Percentiles rank a stretch among this genome's conserved stretches.
Evolutionary conservation across 2,113 vertebrate genomes (phyloP).

Genomic region (Chloropsis hardwickii): DNA sequence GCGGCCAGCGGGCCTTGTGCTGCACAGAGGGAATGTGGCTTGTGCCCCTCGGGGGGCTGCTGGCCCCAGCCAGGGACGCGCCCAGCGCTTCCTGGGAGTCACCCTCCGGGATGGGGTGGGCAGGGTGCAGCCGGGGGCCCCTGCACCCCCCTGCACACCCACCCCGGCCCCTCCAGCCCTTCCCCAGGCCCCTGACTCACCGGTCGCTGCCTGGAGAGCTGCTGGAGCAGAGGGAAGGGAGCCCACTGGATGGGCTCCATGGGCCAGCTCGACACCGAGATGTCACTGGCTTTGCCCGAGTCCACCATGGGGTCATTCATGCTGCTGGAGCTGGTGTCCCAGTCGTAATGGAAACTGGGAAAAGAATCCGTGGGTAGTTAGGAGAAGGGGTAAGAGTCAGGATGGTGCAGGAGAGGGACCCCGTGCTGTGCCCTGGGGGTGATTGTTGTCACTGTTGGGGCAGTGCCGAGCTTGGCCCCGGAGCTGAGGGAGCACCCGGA

Average conservation of each 20-base stretch:
- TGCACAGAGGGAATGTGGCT: background rate
- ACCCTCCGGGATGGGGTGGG: accelerated
- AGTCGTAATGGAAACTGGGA: constrained; percentile 76
- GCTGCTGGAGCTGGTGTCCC: constrained; percentile 82
- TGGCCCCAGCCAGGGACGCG: accelerated
- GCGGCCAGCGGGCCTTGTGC: constrained; percentile 69
- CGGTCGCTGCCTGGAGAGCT: constrained; percentile 70
- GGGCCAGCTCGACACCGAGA: constrained; percentile 88
- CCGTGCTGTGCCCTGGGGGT: background rate
- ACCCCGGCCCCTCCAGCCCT: accelerated
- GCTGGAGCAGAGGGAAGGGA: constrained; percentile 81
- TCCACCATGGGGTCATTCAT: constrained; percentile 83
- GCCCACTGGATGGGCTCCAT: constrained; percentile 85
- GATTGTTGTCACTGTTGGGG: accelerated
- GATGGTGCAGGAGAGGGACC: background rate
- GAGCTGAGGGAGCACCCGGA: background rate
- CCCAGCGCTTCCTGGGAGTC: background rate
- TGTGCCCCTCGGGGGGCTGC: accelerated
- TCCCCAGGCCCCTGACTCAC: background rate
- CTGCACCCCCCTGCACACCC: background rate
- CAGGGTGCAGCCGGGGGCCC: accelerated
- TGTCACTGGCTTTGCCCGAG: constrained; percentile 87
- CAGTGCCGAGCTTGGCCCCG: accelerated
- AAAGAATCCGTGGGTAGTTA: background rate
- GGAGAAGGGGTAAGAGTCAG: accelerated